Evolutionary conservation across 1,140 invertebrate genomes (phyloP).

Genomic region (Trichogramma pretiosum): DNA sequence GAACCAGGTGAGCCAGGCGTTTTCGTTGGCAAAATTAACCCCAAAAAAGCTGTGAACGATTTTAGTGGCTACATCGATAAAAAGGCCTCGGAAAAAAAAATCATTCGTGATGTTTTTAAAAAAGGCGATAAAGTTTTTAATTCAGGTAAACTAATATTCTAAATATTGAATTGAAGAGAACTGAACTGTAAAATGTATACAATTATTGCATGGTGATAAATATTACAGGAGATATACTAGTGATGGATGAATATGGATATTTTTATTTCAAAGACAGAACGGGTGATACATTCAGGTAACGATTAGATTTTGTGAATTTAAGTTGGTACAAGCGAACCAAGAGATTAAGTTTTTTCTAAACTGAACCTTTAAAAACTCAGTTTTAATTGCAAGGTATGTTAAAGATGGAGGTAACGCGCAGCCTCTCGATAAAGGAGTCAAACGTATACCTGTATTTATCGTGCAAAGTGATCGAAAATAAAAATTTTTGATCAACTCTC

Average conservation of each 20-base stretch:
- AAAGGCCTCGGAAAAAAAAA: conserved; percentile 85
- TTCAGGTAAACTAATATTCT: conserved; percentile 48
- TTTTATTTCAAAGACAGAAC: conserved; percentile 93
- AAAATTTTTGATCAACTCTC: too few relatives aligned
- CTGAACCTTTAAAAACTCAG: too few relatives aligned
- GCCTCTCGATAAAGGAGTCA: too few relatives aligned
- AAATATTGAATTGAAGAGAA: not conserved
- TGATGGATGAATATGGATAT: conserved; percentile 85
- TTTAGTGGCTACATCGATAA: conserved; percentile 82
- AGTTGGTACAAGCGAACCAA: too few relatives aligned
- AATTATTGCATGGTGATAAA: not conserved
- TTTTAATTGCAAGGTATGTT: too few relatives aligned
- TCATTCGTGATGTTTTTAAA: conserved; percentile 74
- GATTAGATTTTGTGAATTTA: conserved; percentile 8
- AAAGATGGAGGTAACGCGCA: too few relatives aligned
- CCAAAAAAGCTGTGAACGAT: conserved; percentile 56
- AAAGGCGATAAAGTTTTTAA: conserved; percentile 87
- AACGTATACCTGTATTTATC: too few relatives aligned
- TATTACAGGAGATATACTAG: conserved; percentile 73
- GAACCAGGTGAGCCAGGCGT: conserved; percentile 63
- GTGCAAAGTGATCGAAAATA: too few relatives aligned
- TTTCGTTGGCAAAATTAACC: conserved; percentile 70
- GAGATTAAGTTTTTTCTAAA: too few relatives aligned
- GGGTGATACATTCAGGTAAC: conserved; percentile 84
- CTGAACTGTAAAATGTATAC: conserved; percentile 2